Percentiles rank a stretch among this genome's conserved stretches.
Evolutionary conservation across 2,113 vertebrate genomes (phyloP).

Genomic region (Lasiurus borealis): DNA sequence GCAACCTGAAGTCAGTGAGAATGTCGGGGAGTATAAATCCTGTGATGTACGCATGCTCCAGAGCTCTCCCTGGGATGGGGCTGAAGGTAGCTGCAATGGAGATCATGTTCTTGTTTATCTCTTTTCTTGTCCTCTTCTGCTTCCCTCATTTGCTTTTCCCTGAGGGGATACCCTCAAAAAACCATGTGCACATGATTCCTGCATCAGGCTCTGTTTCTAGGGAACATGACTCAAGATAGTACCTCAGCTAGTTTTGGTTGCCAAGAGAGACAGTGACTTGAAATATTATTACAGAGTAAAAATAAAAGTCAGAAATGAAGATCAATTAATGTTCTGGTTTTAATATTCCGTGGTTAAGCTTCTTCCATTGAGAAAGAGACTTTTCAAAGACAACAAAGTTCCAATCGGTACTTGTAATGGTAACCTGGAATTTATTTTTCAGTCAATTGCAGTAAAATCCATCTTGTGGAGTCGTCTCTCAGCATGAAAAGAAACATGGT

Average conservation of each 20-base stretch:
- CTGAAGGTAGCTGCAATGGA: background rate
- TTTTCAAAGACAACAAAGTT: conserved; percentile 12
- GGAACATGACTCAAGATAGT: background rate
- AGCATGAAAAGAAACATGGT: background rate
- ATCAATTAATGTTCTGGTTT: background rate
- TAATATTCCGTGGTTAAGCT: background rate
- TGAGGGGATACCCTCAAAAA: background rate
- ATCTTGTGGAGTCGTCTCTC: background rate
- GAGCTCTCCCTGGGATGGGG: background rate
- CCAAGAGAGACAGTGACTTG: background rate
- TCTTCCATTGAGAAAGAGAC: background rate
- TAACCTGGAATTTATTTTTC: conserved; percentile 48
- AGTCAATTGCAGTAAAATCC: background rate
- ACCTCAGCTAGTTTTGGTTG: background rate
- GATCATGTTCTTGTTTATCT: background rate
- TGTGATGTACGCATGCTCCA: background rate
- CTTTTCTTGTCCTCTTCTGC: background rate
- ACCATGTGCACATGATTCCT: background rate
- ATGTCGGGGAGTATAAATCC: background rate
- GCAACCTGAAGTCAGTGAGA: background rate
- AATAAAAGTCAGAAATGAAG: background rate
- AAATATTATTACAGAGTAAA: conserved; percentile 7
- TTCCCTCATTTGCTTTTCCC: background rate
- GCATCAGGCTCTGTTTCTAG: background rate
- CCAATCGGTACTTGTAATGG: background rate